Conservation (phyloP, 2,113 vertebrate species). For the Beaufortia kweichowensis region DNA sequence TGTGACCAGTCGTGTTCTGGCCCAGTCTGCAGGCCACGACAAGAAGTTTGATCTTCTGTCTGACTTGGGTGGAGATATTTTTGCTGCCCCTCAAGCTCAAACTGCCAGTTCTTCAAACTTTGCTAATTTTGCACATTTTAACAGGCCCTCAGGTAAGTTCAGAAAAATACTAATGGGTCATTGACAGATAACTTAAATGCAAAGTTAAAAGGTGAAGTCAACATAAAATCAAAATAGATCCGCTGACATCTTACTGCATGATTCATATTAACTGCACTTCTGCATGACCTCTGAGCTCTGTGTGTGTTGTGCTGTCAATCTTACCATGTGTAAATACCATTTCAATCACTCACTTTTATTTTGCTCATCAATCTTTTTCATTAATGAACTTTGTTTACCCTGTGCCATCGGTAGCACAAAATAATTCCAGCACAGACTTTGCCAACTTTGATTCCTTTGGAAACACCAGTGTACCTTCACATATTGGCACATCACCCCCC, state of each 20-base stretch:
- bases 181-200: too few relatives aligned
- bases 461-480: conserved; percentile 90
- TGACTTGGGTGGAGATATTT: conserved; percentile 95
- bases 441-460: conserved; percentile 99
- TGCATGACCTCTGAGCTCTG: not conserved
- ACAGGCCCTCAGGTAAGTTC: conserved; percentile 84
- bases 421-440: conserved; percentile 93
- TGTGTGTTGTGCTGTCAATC: not conserved
- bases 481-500: conserved; percentile 85
- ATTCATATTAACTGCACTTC: not conserved
- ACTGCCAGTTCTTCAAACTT: conserved; percentile 85
- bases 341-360: not conserved
- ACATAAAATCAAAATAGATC: not conserved
- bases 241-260: not conserved
- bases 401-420: conserved; percentile 85
- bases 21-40: conserved; percentile 77
- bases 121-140: conserved; percentile 99
- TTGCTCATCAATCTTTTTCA: conserved; percentile 47
- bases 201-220: too few relatives aligned
- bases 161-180: not conserved
- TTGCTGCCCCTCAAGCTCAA: conserved; percentile 83
- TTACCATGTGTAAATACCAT: not conserved
- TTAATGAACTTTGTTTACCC: conserved; percentile 75
- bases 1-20: conserved; percentile 68
- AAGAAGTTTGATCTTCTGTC: conserved; percentile 96